Evolutionary conservation across 2,113 vertebrate genomes (phyloP).

Genomic region (Albula glossodonta): DNA sequence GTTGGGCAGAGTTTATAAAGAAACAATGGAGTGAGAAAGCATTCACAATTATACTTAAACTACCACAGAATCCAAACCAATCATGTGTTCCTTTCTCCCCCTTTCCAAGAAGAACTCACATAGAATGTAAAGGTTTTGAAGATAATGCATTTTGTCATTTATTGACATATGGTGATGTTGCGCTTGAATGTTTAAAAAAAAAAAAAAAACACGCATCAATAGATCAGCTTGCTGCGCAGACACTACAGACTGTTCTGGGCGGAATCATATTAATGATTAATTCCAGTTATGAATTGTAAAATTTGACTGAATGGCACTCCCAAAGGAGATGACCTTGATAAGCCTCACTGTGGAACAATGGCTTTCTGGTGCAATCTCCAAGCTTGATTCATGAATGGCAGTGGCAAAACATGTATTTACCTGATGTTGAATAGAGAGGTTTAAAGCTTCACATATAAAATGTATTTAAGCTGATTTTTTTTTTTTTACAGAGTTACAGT

Average conservation of each 20-base stretch:
- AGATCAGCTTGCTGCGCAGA: not conserved
- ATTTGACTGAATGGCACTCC: not conserved
- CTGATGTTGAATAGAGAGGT: not conserved
- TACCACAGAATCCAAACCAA: too few relatives aligned
- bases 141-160: not conserved
- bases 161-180: not conserved
- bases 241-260: not conserved
- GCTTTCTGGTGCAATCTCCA: not conserved
- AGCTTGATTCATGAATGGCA: not conserved
- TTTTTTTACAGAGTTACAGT: not conserved
- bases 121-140: not conserved
- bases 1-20: too few relatives aligned
- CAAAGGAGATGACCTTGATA: not conserved
- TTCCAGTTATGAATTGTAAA: not conserved
- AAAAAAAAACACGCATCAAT: not conserved
- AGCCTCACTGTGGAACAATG: not conserved
- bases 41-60: too few relatives aligned
- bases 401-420: not conserved
- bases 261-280: conserved; percentile 4
- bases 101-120: too few relatives aligned
- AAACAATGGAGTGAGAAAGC: too few relatives aligned
- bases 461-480: not conserved
- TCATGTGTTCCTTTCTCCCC: too few relatives aligned
- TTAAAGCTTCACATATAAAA: not conserved
- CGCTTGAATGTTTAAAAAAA: not conserved